Evolutionary conservation across 2,888 invertebrate species (phyloP), one percentile per base, ranked within the genome.

Genomic region (Plusia festucae): DNA sequence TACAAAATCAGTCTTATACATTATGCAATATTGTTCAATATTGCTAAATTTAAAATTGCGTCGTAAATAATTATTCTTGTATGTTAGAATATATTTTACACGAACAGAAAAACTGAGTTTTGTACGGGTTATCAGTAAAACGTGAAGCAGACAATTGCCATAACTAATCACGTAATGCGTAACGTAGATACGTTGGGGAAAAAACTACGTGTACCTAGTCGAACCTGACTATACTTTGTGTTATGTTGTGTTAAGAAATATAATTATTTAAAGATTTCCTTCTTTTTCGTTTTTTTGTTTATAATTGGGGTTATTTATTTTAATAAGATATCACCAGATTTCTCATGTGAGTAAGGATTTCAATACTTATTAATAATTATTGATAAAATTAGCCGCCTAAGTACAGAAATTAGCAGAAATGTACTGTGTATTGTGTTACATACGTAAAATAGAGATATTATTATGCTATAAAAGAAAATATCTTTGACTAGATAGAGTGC

Each of bases 151-250:
- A 76, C 68, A 77, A 81, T 81, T 79, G 73, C 66, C 77, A 76
- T 81, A 20, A 40, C 73, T 71, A 79, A 81, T 78, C 69, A 67
- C 64, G 44, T 81, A 60, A 81, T 58, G 79, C 81, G 79, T 79
- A 68, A 67, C 81, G 73, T 71, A 65, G 75, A 81, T 75, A 77
- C 49, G 68, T 58, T 59, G 34, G 52, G 60, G 63, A 20, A 68
- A 73, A 70, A 78, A 64, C 52, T 62, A 69, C 58, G 34, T 58
- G 18, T 52, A 51, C 40, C 67, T 68, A 68, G 69, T 71, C 54
- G 70, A 55, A 73, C 32, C 59, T 62, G 59, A 49, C 72, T 60
- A 52, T 46, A 78, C 22, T 46, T 46, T 52, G 74, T 59, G 68
- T 58, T 60, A 59, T 44, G 68, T 76, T 68, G 76, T 74, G 73